Evolutionary conservation across 2,113 vertebrate species (phyloP).

Genomic region (Labrus mixtus): DNA sequence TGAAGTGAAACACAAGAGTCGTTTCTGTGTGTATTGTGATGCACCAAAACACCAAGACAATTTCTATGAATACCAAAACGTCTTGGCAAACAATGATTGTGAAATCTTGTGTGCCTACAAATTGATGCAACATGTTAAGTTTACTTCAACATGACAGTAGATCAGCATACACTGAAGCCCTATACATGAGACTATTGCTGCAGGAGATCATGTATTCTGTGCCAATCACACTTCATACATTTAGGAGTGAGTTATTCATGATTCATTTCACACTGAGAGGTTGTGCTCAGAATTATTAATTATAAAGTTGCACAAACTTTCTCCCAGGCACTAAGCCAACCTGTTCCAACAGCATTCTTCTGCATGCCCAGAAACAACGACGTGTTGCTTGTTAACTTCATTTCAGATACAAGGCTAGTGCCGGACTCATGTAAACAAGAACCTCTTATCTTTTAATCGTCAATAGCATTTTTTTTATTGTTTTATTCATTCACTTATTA

Average conservation of each 20-base stretch:
- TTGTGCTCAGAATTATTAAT: conserved; percentile 75
- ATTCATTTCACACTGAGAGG: conserved; percentile 78
- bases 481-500: conserved; percentile 2
- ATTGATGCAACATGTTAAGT: too few relatives aligned
- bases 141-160: too few relatives aligned
- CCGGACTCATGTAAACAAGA: conserved; percentile 48
- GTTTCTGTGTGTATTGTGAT: too few relatives aligned
- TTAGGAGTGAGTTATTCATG: conserved; percentile 60
- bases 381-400: conserved; percentile 20
- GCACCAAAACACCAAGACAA: too few relatives aligned
- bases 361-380: conserved; percentile 31
- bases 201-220: not conserved
- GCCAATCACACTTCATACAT: conserved; percentile 45
- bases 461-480: not conserved
- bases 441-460: conserved; percentile 2
- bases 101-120: too few relatives aligned
- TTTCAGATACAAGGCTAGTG: conserved; percentile 56
- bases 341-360: conserved; percentile 69
- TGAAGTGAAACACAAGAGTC: too few relatives aligned
- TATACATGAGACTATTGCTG: conserved; percentile 6
- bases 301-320: conserved; percentile 68
- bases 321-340: conserved; percentile 58
- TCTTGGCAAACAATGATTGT: too few relatives aligned
- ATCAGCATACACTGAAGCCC: too few relatives aligned
- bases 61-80: too few relatives aligned